Conservation (phyloP, 2,888 invertebrate genomes). For the Oeneis ivallda region DNA sequence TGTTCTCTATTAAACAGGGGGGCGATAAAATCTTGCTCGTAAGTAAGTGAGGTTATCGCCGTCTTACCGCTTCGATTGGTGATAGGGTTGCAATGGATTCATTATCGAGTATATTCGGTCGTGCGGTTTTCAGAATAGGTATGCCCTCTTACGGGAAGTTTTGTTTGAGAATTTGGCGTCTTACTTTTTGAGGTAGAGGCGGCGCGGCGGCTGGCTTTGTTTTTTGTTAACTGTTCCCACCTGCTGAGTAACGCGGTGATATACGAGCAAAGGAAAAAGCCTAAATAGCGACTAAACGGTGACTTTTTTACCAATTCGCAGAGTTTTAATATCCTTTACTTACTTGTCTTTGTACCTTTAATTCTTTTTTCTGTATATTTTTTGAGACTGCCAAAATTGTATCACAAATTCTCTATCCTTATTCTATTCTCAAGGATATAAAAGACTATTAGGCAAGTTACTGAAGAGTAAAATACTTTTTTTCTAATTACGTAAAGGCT, state of each 20-base stretch:
- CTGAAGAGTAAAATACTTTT: conserved; percentile 36
- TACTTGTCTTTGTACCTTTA: not conserved
- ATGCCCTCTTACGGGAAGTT: conserved; percentile 31
- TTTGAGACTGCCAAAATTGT: not conserved
- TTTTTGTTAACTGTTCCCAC: conserved; percentile 35
- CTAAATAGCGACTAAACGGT: conserved; percentile 34
- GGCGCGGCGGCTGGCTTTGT: conserved; percentile 37
- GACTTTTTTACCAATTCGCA: conserved; percentile 28
- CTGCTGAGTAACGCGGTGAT: conserved; percentile 36
- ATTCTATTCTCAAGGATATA: conserved; percentile 1
- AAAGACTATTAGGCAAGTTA: conserved; percentile 8
- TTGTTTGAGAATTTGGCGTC: conserved; percentile 32
- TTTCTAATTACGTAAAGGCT: conserved; percentile 42
- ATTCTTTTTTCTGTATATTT: not conserved
- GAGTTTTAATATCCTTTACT: conserved; percentile 22
- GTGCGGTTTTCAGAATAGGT: conserved; percentile 40
- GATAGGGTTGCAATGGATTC: conserved; percentile 59
- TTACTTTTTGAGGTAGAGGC: conserved; percentile 32
- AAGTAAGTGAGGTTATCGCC: conserved; percentile 48
- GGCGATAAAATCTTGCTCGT: conserved; percentile 74
- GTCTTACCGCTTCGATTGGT: conserved; percentile 53
- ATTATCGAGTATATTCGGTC: conserved; percentile 51
- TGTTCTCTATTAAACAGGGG: conserved; percentile 68
- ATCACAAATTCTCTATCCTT: not conserved
- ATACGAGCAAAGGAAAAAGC: conserved; percentile 32